These are phyloP conservation scores for Pristiophorus japonicus DNA, from an alignment of 2,113 vertebrate species.

Conservation along the genomic window DNA sequence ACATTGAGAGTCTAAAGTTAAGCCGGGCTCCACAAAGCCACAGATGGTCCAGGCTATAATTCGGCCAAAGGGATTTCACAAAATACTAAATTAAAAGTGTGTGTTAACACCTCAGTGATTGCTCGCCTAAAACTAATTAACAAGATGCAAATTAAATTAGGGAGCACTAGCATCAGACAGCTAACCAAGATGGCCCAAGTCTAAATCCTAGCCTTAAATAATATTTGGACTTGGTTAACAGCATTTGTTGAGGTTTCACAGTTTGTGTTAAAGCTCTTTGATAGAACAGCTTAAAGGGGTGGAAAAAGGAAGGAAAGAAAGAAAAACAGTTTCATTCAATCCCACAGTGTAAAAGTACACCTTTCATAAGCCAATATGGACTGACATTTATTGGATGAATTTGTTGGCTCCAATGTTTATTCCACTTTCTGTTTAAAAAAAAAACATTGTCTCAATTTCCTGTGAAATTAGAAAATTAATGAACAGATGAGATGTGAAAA, in stretches of 20 bases:
- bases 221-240: conserved; percentile 27
- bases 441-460: not conserved
- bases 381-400: conserved; percentile 26
- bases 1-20: not conserved
- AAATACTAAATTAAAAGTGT: conserved; percentile 32
- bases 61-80: conserved; percentile 35
- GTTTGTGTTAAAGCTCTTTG: not conserved
- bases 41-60: conserved; percentile 25
- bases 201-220: conserved; percentile 30
- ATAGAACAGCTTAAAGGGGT: conserved; percentile 35
- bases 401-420: conserved; percentile 30
- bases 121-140: conserved; percentile 30
- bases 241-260: conserved; percentile 35
- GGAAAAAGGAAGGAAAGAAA: conserved; percentile 34
- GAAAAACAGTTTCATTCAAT: conserved; percentile 37
- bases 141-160: conserved; percentile 30
- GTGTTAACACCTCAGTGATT: conserved; percentile 23
- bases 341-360: conserved; percentile 33
- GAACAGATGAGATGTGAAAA: not conserved
- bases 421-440: not conserved
- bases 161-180: conserved; percentile 13
- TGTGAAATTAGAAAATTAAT: conserved; percentile 8
- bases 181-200: conserved; percentile 28
- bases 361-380: conserved; percentile 32
- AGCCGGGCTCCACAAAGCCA: conserved; percentile 17